Evolutionary conservation across 2,888 invertebrate genomes (phyloP).

Genomic region (Harpalus rufipes): DNA sequence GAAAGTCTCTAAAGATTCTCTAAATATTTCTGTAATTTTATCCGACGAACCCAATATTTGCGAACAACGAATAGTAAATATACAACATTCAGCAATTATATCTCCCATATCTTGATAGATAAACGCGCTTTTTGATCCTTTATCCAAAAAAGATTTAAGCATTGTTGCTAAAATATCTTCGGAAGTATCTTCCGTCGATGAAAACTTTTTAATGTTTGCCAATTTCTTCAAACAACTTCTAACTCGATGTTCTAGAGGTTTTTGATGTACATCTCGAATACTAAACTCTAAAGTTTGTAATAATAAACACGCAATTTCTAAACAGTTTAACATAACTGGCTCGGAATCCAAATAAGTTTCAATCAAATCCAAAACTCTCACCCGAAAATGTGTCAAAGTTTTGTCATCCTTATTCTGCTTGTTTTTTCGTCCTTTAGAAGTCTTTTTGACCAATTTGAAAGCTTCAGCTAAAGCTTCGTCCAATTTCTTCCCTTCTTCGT

Average conservation of each 20-base stretch:
- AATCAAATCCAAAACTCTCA: conserved; percentile 86
- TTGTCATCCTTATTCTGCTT: conserved; percentile 83
- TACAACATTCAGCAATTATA: conserved; percentile 82
- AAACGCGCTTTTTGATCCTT: conserved; percentile 82
- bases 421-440: conserved; percentile 75
- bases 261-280: conserved; percentile 84
- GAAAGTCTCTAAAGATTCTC: conserved; percentile 80
- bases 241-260: conserved; percentile 83
- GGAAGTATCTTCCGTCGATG: conserved; percentile 79
- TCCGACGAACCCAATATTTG: conserved; percentile 77
- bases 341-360: conserved; percentile 86
- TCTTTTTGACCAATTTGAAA: conserved; percentile 83
- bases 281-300: conserved; percentile 85
- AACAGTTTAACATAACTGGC: conserved; percentile 83
- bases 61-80: conserved; percentile 83
- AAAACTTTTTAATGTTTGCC: conserved; percentile 81
- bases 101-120: conserved; percentile 84
- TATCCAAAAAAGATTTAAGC: conserved; percentile 81
- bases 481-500: conserved; percentile 84
- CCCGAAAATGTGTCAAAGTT: conserved; percentile 85
- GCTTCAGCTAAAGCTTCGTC: conserved; percentile 87
- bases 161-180: conserved; percentile 79
- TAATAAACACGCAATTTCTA: conserved; percentile 85
- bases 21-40: conserved; percentile 78
- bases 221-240: conserved; percentile 82